Evolutionary conservation across 2,888 invertebrate species (phyloP).

Genomic region (Seira ritae): DNA sequence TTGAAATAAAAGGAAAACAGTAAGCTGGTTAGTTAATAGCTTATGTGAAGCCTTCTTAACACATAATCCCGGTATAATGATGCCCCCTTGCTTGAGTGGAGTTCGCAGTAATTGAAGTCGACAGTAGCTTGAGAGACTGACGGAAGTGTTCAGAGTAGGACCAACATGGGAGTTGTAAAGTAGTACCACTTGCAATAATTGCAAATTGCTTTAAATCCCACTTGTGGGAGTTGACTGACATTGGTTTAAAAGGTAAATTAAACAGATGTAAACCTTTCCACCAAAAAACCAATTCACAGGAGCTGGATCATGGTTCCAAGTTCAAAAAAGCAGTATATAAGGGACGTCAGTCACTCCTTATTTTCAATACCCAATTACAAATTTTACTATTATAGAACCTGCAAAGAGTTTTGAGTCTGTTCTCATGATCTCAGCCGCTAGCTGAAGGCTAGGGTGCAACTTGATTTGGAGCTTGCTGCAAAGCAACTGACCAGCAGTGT

Average conservation of each 20-base stretch:
- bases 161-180: constrained; percentile 16
- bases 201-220: constrained; percentile 47
- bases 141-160: too few relatives aligned
- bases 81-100: constrained; percentile 18
- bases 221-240: background rate
- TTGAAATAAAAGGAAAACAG: background rate
- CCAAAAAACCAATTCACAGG: background rate
- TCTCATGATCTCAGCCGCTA: too few relatives aligned
- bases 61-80: constrained; percentile 29
- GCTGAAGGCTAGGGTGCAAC: background rate
- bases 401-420: too few relatives aligned
- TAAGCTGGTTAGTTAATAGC: too few relatives aligned
- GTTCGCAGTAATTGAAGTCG: constrained; percentile 33
- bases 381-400: too few relatives aligned
- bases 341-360: too few relatives aligned
- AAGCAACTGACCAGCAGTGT: constrained; percentile 31
- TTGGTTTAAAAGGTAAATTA: constrained; percentile 3
- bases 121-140: background rate
- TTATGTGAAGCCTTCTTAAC: background rate
- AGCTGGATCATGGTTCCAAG: background rate
- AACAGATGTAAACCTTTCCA: background rate
- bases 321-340: too few relatives aligned
- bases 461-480: constrained; percentile 31
- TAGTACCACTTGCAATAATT: constrained; percentile 33
- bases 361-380: too few relatives aligned